Evolutionary conservation across 2,888 invertebrate genomes (phyloP), one percentile per base, ranked within the genome.

Genomic region (Drosophila atripex): DNA sequence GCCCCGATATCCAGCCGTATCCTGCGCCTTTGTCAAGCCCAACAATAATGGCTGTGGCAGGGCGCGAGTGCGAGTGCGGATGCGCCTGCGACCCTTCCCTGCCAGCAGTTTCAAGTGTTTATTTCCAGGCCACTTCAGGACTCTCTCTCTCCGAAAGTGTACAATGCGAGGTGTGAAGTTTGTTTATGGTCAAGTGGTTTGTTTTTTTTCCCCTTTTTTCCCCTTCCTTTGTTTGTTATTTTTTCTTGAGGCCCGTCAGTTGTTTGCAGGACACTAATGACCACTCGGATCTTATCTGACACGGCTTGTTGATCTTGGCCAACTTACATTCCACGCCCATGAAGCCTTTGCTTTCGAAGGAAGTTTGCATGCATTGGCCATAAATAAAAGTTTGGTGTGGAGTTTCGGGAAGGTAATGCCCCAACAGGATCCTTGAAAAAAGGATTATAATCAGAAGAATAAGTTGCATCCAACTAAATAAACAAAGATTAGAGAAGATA

Each of bases 121-220:
- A 86, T 88, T 84, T 86, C 80, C 80, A 77, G 73, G 68, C 65
- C 76, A 80, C 83, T 85, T 64, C 78, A 80, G 86, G 65, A 64
- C 82, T 56, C 70, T 66, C 25, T 1, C 65, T 8, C 23, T n/a
- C 30, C 35, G 52, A 28, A 30, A 35, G 46, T 46, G 52, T 50
- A 75, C 88, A 88, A 73, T 80, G 68, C 63, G 85, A 85, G 88
- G 84, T 88, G 84, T 78, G 87, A 85, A 88, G 88, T 85, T 87
- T 88, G 78, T 88, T 84, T 88, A 83, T 88, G 82, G 88, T 86
- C 82, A 88, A 88, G 88, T 80, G 88, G 77, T 45, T 64, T 55
- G 55, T 46, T 35, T 45, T 50, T 51, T 54, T 50, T 35, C n/a
- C n/a, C 18, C 2, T 18, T 18, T 18, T 32, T 23, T 3, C 21